Percentiles rank a stretch among this genome's conserved stretches.
Evolutionary conservation across 64 coral and sea anemone genomes (phyloP).

Genomic region (Actinia equina): DNA sequence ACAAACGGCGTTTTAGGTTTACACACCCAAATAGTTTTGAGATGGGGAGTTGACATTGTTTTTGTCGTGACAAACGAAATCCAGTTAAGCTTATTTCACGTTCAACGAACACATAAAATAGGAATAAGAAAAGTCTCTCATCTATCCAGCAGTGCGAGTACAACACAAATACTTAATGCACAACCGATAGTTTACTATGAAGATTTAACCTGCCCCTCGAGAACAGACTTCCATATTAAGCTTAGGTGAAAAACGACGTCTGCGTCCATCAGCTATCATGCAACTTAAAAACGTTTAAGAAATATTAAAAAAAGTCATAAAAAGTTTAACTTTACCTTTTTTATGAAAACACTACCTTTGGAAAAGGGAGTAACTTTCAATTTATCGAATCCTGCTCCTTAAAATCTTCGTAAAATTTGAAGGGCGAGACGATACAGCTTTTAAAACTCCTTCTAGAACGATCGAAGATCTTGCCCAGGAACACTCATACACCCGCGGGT

Average conservation of each 20-base stretch:
- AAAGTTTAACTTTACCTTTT: background rate
- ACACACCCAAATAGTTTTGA: conserved; percentile 1
- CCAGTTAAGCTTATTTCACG: background rate
- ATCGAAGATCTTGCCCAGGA: background rate
- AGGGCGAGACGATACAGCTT: background rate
- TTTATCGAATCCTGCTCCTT: background rate
- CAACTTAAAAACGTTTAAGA: background rate
- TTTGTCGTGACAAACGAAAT: background rate
- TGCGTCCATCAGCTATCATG: background rate
- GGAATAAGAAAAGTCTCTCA: background rate
- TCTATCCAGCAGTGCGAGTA: conserved; percentile 13
- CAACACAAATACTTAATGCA: conserved; percentile 7
- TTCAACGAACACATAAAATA: background rate
- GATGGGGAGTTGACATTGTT: background rate
- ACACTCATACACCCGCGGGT: background rate
- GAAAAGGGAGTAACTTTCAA: background rate
- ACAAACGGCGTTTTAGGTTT: background rate
- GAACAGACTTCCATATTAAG: background rate
- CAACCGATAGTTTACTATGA: background rate
- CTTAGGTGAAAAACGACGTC: background rate
- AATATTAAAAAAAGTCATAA: background rate
- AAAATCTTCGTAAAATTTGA: background rate
- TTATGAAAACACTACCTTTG: background rate
- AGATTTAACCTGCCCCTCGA: background rate
- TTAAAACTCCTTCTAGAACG: background rate